Evolutionary conservation across 2,113 vertebrate species (phyloP).

Genomic region (Chauna torquata): DNA sequence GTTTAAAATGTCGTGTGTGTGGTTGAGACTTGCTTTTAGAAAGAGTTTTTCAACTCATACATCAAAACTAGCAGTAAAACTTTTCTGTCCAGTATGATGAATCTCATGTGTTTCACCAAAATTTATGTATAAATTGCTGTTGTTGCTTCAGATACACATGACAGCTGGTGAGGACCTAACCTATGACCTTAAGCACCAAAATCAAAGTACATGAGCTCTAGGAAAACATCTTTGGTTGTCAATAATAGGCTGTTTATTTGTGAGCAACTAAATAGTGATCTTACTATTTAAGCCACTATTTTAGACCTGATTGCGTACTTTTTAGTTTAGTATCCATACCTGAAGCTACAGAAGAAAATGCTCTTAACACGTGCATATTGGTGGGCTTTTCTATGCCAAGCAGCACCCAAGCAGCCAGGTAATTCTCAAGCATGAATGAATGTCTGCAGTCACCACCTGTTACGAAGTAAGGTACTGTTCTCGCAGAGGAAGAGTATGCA

Average conservation of each 20-base stretch:
- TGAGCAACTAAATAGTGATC: neutral
- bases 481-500: neutral
- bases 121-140: neutral
- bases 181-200: neutral
- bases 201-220: neutral
- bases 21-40: neutral
- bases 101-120: neutral
- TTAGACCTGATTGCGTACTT: neutral
- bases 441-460: neutral
- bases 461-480: neutral
- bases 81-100: neutral
- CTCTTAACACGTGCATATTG: neutral
- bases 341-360: neutral
- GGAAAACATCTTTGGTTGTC: neutral
- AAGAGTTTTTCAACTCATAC: constrained; percentile 8
- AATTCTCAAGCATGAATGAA: neutral
- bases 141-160: neutral
- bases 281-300: neutral
- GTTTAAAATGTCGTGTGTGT: neutral
- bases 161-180: neutral
- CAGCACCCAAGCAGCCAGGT: neutral
- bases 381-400: neutral
- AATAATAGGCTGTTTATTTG: neutral
- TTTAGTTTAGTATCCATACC: neutral
- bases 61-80: neutral